Percentiles rank a stretch among this genome's conserved stretches.
phyloP scores from a whole-genome alignment of 1,140 invertebrate species.

The Drosophila micromelanica region DNA sequence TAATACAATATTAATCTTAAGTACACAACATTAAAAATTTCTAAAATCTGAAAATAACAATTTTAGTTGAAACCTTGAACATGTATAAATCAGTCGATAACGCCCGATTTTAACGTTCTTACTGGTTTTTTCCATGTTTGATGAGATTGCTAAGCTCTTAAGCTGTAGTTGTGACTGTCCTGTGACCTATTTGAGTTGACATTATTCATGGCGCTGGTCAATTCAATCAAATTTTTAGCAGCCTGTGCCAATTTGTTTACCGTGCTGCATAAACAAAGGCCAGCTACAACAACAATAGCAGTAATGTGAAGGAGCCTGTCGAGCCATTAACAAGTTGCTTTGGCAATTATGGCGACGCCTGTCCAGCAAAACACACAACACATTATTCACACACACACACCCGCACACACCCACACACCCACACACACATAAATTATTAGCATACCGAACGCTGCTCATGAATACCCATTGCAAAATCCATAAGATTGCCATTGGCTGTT shows the following conservation, averaged over 20 bases:
- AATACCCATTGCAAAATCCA: conserved; percentile 43
- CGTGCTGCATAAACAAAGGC: conserved; percentile 35
- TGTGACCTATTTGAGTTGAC: conserved; percentile 1
- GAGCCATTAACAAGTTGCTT: conserved; percentile 51
- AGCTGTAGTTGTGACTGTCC: background rate
- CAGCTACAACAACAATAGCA: conserved; percentile 5
- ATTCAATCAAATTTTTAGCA: conserved; percentile 39
- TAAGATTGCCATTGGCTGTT: conserved; percentile 22
- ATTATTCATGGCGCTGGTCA: conserved; percentile 5
- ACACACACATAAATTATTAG: conserved; percentile 46
- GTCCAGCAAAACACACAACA: conserved; percentile 39
- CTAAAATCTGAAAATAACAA: too few relatives aligned
- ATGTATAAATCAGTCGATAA: too few relatives aligned
- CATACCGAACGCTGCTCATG: conserved; percentile 38
- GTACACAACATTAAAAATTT: too few relatives aligned
- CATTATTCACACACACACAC: conserved; percentile 5
- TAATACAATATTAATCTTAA: too few relatives aligned
- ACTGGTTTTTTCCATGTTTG: too few relatives aligned
- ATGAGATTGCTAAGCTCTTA: too few relatives aligned
- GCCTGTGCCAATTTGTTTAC: too few relatives aligned
- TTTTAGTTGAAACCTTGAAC: too few relatives aligned
- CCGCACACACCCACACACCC: conserved; percentile 14
- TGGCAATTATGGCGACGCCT: conserved; percentile 51
- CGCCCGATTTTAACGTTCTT: too few relatives aligned
- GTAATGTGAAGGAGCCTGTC: conserved; percentile 38